phyloP scores from a whole-genome alignment of 2,113 vertebrate genomes.

The Sarotherodon lohbergeri region DNA sequence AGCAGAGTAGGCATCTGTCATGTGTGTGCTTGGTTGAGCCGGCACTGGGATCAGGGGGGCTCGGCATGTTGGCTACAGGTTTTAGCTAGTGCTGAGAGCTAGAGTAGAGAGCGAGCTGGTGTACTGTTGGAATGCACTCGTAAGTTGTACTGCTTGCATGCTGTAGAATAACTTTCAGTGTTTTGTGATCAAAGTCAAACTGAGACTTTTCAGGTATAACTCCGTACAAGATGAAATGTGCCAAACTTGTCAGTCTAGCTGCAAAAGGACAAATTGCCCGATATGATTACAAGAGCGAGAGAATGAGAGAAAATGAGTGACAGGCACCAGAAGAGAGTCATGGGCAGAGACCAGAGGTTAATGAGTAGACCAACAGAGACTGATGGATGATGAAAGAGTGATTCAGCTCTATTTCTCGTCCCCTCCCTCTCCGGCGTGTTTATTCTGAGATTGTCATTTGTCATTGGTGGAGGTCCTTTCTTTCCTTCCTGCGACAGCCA shows the following conservation, averaged over 20 bases:
- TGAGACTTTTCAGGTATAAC: not conserved
- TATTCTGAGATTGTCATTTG: conserved; percentile 68
- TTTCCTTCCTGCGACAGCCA: conserved; percentile 49
- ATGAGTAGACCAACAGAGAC: conserved; percentile 46
- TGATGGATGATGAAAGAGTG: conserved; percentile 60
- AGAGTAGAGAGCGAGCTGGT: conserved; percentile 16
- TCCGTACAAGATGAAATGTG: not conserved
- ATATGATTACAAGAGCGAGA: not conserved
- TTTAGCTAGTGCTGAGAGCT: conserved; percentile 60
- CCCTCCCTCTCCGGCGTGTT: conserved; percentile 37
- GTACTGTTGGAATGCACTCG: conserved; percentile 31
- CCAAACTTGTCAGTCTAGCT: not conserved
- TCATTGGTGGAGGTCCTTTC: conserved; percentile 57
- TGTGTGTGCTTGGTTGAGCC: conserved; percentile 55
- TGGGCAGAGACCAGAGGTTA: conserved; percentile 39
- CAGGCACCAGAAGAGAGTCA: conserved; percentile 30
- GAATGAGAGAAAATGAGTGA: conserved; percentile 7
- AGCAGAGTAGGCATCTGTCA: conserved; percentile 65
- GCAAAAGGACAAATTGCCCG: not conserved
- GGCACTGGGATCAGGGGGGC: conserved; percentile 55
- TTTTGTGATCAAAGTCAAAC: not conserved
- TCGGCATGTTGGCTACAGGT: conserved; percentile 52
- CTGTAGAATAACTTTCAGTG: not conserved
- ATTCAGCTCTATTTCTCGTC: conserved; percentile 46
- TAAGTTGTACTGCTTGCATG: conserved; percentile 13